Conservation (phyloP, 2,797 vertebrate genomes). For the Trematomus bernacchii region DNA sequence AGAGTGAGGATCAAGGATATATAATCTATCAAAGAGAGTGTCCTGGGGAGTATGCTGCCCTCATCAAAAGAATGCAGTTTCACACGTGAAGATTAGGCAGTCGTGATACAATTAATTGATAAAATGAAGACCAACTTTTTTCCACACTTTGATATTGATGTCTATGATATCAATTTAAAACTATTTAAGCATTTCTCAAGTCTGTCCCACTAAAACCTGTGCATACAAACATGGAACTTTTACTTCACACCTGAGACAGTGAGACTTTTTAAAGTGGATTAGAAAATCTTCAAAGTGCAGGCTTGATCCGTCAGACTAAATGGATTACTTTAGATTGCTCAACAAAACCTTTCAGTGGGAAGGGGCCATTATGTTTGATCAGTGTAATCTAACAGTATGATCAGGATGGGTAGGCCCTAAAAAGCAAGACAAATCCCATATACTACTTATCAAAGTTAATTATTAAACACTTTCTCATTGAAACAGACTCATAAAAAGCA, state of each 20-base stretch:
- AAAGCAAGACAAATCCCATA: background rate
- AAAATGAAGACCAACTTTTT: background rate
- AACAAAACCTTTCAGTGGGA: conserved; percentile 28
- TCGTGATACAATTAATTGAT: background rate
- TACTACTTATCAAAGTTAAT: background rate
- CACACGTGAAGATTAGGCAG: conserved; percentile 1
- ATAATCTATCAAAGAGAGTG: conserved; percentile 18
- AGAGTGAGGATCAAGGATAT: conserved; percentile 19
- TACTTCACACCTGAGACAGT: conserved; percentile 10
- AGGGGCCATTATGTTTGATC: conserved; percentile 30
- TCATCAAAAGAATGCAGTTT: conserved; percentile 35
- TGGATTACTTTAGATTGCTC: conserved; percentile 51
- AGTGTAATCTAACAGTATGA: conserved; percentile 41
- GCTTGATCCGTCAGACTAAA: conserved; percentile 57
- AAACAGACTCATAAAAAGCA: background rate
- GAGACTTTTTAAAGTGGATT: conserved; percentile 60
- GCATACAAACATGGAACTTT: background rate
- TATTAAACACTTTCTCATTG: background rate
- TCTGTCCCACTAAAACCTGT: background rate
- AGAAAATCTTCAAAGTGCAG: conserved; percentile 36
- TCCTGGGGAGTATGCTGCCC: conserved; percentile 5
- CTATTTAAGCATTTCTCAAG: background rate
- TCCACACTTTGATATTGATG: background rate
- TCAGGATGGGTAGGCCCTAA: background rate
- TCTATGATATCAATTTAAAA: background rate